phyloP scores from a whole-genome alignment of 92 coral and sea anemone genomes.

The Pocillopora grandis region DNA sequence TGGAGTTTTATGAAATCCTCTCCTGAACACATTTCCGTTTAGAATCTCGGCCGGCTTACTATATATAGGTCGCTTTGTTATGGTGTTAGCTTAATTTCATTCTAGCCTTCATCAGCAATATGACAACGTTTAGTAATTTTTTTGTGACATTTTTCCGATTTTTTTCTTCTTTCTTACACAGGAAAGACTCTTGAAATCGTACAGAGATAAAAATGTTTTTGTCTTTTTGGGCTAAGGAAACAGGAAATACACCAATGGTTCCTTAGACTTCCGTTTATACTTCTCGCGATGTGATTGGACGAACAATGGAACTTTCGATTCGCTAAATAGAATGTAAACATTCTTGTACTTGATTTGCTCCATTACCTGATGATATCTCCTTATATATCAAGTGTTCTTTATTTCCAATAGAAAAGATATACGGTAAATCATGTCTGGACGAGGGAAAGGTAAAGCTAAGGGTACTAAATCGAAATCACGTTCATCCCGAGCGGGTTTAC shows the following conservation, averaged over 20 bases:
- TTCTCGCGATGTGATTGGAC: slow-evolving; percentile 23
- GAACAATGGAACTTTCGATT: slow-evolving; percentile 10
- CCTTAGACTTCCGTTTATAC: neutral
- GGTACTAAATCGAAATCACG: slow-evolving; percentile 47
- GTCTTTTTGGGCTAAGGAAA: too few relatives aligned
- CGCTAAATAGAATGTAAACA: neutral
- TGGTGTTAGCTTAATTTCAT: too few relatives aligned
- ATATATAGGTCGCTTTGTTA: too few relatives aligned
- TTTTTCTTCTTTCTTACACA: too few relatives aligned
- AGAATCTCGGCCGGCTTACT: too few relatives aligned
- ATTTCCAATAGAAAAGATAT: neutral
- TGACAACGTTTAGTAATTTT: too few relatives aligned
- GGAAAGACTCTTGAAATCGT: neutral
- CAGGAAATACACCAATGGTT: too few relatives aligned
- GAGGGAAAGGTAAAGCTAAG: slow-evolving; percentile 46
- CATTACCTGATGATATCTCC: neutral
- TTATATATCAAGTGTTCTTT: too few relatives aligned
- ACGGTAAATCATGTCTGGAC: slow-evolving; percentile 36
- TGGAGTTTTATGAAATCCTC: too few relatives aligned
- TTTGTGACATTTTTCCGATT: too few relatives aligned
- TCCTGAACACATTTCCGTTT: too few relatives aligned
- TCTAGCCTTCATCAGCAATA: too few relatives aligned
- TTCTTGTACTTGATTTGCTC: neutral
- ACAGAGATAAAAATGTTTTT: neutral
- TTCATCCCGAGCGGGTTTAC: slow-evolving; percentile 43